phyloP scores from a whole-genome alignment of 2,797 vertebrate genomes.

The Clarias platycephalus region DNA sequence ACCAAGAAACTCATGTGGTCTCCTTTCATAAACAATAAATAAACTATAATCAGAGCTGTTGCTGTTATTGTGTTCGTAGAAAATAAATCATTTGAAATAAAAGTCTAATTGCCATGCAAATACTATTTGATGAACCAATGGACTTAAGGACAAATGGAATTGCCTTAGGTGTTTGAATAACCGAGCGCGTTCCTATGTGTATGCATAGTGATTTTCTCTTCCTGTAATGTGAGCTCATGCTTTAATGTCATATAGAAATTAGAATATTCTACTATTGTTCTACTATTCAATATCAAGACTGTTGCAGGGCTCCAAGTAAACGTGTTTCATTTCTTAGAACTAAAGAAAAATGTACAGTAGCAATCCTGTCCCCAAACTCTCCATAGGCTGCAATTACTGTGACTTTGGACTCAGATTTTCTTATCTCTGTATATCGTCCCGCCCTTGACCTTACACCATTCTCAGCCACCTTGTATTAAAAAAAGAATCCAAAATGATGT shows the following conservation, averaged over 20 bases:
- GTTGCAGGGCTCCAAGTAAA: neutral
- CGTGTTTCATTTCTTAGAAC: neutral
- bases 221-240: neutral
- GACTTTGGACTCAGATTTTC: neutral
- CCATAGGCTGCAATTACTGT: neutral
- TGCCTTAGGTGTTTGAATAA: neutral
- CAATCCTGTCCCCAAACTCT: neutral
- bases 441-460: neutral
- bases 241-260: no score
- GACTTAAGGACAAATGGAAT: neutral
- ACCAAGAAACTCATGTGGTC: no score
- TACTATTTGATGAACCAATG: neutral
- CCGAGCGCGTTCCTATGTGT: neutral
- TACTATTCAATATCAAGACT: neutral
- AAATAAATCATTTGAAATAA: neutral
- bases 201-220: neutral
- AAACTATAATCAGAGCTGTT: neutral
- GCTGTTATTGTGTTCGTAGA: neutral
- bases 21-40: neutral
- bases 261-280: no score
- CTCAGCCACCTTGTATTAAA: neutral
- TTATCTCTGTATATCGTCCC: neutral
- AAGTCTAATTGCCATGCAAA: neutral
- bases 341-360: neutral
- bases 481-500: constrained; percentile 6